Conservation (phyloP, 1,140 invertebrate genomes). For the Drosophila neocordata region DNA sequence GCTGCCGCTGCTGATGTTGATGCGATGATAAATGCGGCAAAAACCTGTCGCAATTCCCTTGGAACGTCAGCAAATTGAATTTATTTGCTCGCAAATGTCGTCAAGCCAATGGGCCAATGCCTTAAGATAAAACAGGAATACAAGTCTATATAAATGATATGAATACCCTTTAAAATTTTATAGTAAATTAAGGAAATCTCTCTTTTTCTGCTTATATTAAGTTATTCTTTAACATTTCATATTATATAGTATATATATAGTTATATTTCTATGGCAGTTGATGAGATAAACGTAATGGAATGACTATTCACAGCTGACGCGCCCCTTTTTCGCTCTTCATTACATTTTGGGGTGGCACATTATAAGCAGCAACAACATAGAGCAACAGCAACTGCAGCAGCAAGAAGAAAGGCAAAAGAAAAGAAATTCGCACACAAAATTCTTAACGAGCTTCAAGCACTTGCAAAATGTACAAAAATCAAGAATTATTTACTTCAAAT, state of each 20-base stretch:
- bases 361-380: slow-evolving; percentile 56
- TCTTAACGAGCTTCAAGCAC: slow-evolving; percentile 76
- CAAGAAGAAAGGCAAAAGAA: slow-evolving; percentile 39
- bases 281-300: slow-evolving; percentile 82
- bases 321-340: slow-evolving; percentile 39
- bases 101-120: slow-evolving; percentile 26
- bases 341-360: slow-evolving; percentile 45
- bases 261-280: no score
- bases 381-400: slow-evolving; percentile 33
- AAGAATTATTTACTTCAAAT: slow-evolving; percentile 82
- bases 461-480: slow-evolving; percentile 62
- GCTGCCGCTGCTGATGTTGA: slow-evolving; percentile 48
- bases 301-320: slow-evolving; percentile 67
- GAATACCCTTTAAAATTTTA: slow-evolving; percentile 61
- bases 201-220: neutral
- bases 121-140: slow-evolving; percentile 40
- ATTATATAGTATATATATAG: no score
- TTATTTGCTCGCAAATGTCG: slow-evolving; percentile 73
- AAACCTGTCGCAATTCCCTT: slow-evolving; percentile 73
- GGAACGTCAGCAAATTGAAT: slow-evolving; percentile 74
- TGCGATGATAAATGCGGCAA: slow-evolving; percentile 80
- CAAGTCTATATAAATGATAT: slow-evolving; percentile 21
- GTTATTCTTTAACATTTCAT: neutral
- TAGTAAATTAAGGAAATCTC: slow-evolving; percentile 22
- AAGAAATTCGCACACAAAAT: slow-evolving; percentile 72